These are phyloP conservation scores for Megaceryle alcyon DNA, from an alignment of 2,797 vertebrate species.

Conservation along the genomic window DNA sequence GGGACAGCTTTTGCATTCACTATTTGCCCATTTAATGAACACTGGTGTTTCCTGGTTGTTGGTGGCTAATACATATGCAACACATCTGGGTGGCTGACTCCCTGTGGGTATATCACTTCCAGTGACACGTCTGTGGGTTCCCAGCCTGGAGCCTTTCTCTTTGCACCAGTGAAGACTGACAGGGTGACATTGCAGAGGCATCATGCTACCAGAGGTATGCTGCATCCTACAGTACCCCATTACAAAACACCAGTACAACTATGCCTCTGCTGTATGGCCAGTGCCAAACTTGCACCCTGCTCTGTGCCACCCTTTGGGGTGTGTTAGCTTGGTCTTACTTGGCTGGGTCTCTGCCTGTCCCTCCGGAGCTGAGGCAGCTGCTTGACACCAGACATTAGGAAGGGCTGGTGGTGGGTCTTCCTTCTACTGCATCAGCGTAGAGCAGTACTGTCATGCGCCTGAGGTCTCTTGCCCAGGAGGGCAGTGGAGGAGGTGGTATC, in stretches of 20 bases:
- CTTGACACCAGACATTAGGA: not conserved
- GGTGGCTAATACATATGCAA: not conserved
- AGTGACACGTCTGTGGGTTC: not conserved
- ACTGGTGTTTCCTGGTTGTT: not conserved
- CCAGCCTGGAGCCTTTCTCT: not conserved
- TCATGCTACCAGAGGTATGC: accelerated
- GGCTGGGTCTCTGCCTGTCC: not conserved
- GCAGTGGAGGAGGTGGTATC: not conserved
- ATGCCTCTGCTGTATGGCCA: not conserved
- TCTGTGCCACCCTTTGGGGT: not conserved
- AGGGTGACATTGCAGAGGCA: not conserved
- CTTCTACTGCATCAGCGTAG: not conserved
- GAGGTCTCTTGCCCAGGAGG: not conserved
- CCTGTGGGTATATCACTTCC: not conserved
- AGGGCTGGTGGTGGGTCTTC: not conserved
- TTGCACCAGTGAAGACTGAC: not conserved
- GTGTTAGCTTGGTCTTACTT: accelerated
- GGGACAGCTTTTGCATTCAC: not conserved
- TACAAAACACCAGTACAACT: not conserved
- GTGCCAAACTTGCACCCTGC: not conserved
- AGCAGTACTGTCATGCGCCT: not conserved
- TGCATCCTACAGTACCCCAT: accelerated
- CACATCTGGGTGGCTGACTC: not conserved
- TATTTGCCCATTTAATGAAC: not conserved
- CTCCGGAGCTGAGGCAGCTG: not conserved